phyloP scores from a whole-genome alignment of 2,797 vertebrate genomes.

The Sparidentex hasta region DNA sequence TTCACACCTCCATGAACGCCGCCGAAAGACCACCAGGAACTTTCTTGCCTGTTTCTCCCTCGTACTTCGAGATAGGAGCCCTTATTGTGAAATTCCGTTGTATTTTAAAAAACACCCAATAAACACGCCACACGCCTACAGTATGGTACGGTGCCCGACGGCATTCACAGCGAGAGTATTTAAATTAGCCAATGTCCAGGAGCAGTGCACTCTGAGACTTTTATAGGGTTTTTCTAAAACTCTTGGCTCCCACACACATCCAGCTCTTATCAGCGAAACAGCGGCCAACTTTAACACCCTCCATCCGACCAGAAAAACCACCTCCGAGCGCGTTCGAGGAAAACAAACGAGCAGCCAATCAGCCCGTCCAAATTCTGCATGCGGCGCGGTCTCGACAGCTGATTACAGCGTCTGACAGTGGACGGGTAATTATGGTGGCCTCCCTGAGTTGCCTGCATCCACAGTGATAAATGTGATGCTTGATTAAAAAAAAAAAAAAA shows the following conservation, averaged over 20 bases:
- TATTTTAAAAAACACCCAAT: conserved; percentile 64
- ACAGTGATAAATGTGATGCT: conserved; percentile 71
- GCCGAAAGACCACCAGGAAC: conserved; percentile 63
- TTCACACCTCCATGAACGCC: conserved; percentile 51
- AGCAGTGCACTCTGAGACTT: conserved; percentile 48
- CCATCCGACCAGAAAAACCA: conserved; percentile 52
- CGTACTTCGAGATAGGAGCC: conserved; percentile 28
- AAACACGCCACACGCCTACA: conserved; percentile 50
- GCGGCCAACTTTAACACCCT: conserved; percentile 61
- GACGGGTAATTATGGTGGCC: conserved; percentile 72
- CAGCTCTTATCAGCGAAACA: conserved; percentile 66
- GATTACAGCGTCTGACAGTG: conserved; percentile 71
- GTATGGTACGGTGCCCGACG: conserved; percentile 17
- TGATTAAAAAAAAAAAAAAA: conserved; percentile 71
- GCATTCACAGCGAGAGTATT: conserved; percentile 22
- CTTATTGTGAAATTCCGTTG: conserved; percentile 42
- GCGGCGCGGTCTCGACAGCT: conserved; percentile 48
- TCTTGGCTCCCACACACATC: conserved; percentile 36
- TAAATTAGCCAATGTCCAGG: conserved; percentile 54
- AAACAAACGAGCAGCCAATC: conserved; percentile 72
- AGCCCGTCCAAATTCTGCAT: conserved; percentile 54
- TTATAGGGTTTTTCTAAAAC: conserved; percentile 51
- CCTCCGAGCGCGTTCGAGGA: conserved; percentile 51
- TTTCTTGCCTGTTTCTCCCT: conserved; percentile 21
- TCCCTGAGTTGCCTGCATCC: conserved; percentile 63